Evolutionary conservation across 2,888 invertebrate genomes (phyloP).

Genomic region (Napeogenes inachia): DNA sequence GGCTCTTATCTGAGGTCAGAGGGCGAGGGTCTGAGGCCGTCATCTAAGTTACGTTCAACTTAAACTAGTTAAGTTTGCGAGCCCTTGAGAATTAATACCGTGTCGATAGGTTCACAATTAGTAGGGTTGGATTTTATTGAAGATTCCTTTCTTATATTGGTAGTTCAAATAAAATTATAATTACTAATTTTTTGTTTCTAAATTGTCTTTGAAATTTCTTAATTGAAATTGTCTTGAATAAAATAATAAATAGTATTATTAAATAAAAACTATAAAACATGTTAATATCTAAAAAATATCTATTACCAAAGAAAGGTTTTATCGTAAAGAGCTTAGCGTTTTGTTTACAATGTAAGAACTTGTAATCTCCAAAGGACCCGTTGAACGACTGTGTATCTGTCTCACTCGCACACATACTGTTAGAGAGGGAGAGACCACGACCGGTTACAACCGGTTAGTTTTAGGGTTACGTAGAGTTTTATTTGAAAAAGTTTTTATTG

Average conservation of each 20-base stretch:
- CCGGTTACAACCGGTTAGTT: slow-evolving; percentile 11
- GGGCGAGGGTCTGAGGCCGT: slow-evolving; percentile 8
- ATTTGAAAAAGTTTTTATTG: too few relatives aligned
- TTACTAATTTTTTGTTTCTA: too few relatives aligned
- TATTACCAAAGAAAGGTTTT: slow-evolving; percentile 5
- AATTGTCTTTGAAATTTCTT: too few relatives aligned
- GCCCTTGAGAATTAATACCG: slow-evolving; percentile 28
- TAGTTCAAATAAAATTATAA: too few relatives aligned
- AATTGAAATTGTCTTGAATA: too few relatives aligned
- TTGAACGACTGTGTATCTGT: not conserved
- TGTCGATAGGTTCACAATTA: slow-evolving; percentile 9
- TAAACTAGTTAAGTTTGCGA: slow-evolving; percentile 39
- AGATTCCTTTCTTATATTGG: too few relatives aligned
- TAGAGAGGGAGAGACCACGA: not conserved
- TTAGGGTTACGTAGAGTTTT: slow-evolving; percentile 3
- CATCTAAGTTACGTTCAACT: slow-evolving; percentile 36
- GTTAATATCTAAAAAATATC: not conserved
- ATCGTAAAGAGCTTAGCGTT: slow-evolving; percentile 7
- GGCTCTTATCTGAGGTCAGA: slow-evolving; percentile 6
- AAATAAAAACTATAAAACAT: too few relatives aligned
- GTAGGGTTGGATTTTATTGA: too few relatives aligned
- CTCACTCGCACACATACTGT: not conserved
- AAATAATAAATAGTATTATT: too few relatives aligned
- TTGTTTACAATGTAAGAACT: slow-evolving; percentile 4
- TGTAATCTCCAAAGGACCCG: slow-evolving; percentile 10